Base-by-base conservation (phyloP, 2,113 vertebrate species). In the Puffinus mauretanicus region DNA sequence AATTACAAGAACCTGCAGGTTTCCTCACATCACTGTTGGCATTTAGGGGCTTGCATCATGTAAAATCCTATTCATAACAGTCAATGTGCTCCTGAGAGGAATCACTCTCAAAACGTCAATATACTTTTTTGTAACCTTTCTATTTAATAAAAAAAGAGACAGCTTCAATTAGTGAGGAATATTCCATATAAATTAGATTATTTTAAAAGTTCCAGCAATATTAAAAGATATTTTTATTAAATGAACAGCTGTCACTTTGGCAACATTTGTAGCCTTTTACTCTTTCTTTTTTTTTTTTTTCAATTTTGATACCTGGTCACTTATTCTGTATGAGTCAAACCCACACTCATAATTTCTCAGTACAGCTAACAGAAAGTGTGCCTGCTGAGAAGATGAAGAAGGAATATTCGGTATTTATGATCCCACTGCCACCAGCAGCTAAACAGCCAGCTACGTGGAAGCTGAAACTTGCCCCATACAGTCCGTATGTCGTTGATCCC, bases 121-220 rank as follows among this genome's bases (percentile, higher is more conserved):
- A 97, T 94, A 97, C 96, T 94, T 98, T 97, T 93, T 96, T 96
- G 97, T 97, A 98, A 97, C 96, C 94, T 97, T 98, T 97, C 97
- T 98, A 91, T 98, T 98, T 98, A 98, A 98, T 98, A 98, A 98
- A 98, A 98, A 97, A 97, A 34, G 94, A 98, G 97, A 98, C 98
- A 98, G 97, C 97, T 98, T 97, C 98, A 98, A 98, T 98, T 98
- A 98, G 97, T 95, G 91, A 95, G 90, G 95, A 98, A 97, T 97
- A 96, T 97, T 98, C 96, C 82, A 70, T 93, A 97, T 94, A 98
- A 98, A 98, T 97, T 94, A 98, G 93, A 98, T 98, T 97, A 97
- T 98, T 98, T 97, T 98, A 96, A 97, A 98, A 98, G 96, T 95
- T 96, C 91, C 26, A 82, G 91, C 96, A 98, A 97, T 94, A 95